Evolutionary conservation across 2,797 vertebrate genomes (phyloP).

Genomic region (Myotis findleyi): DNA sequence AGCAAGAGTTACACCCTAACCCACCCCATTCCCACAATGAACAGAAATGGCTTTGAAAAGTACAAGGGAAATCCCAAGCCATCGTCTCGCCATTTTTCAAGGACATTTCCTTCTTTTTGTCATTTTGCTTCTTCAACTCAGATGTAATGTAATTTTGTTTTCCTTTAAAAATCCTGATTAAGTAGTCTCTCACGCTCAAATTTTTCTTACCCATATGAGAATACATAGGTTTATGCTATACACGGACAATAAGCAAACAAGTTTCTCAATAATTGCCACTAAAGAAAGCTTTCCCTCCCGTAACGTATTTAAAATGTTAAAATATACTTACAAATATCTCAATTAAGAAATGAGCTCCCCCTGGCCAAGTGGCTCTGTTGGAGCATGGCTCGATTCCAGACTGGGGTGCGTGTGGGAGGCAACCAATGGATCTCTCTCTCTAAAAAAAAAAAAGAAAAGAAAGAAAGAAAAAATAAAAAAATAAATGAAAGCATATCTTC

Average conservation of each 20-base stretch:
- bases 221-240: slow-evolving; percentile 13
- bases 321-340: slow-evolving; percentile 14
- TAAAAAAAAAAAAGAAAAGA: no score
- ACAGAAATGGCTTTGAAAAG: not conserved
- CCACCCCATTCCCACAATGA: not conserved
- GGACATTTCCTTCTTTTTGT: slow-evolving; percentile 81
- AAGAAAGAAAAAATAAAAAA: no score
- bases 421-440: no score
- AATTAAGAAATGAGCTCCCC: not conserved
- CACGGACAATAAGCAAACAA: not conserved
- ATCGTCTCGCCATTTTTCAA: slow-evolving; percentile 89
- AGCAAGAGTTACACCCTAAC: not conserved
- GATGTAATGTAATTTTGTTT: not conserved
- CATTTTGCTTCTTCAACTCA: slow-evolving; percentile 70
- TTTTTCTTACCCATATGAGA: slow-evolving; percentile 14
- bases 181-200: not conserved
- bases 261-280: not conserved
- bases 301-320: slow-evolving; percentile 57
- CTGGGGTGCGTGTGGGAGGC: no score
- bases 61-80: slow-evolving; percentile 79
- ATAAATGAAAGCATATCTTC: no score
- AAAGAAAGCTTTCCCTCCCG: slow-evolving; percentile 7
- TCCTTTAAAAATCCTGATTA: slow-evolving; percentile 57
- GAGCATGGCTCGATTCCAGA: no score
- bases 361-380: no score